Evolutionary conservation across 2,797 vertebrate genomes (phyloP), one percentile per base, ranked within the genome.

Genomic region (Acestrorhynchus altus): DNA sequence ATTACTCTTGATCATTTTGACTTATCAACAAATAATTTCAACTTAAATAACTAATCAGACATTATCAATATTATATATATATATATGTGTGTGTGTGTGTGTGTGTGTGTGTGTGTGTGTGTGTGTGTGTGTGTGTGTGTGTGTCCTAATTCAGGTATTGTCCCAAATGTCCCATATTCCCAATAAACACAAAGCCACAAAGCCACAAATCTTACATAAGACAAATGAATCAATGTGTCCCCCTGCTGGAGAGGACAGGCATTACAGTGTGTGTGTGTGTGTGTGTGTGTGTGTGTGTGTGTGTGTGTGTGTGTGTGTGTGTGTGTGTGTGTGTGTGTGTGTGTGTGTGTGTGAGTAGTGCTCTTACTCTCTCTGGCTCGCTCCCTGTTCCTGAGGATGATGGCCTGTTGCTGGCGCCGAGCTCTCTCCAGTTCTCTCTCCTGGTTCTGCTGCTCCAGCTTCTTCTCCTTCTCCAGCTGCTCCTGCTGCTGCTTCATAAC

Each of bases 401-500:
- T 87, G 84, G 96, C 93, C 74, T 98, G 97, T 79, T 96, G 96
- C 90, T 98, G 97, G 83, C 96, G 91, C 67, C 95, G 95, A 88
- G 96, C 95, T 84, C 95, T 93, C 89, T 99, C 98, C 90, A 96
- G 92, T 88, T 99, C 98, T 89, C 96, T 97, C 89, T 99, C 96
- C 93, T 97, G 96, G 87, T 95, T 95, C 89, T 95, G 97, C 85
- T 97, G 95, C 91, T 98, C 96, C 92, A 97, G 92, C 90, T 97
- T 95, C 79, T 96, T 96, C 83, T 99, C 97, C 92, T 97, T 97
- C 91, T 99, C 97, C 81, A 96, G 92, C 83, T 97, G 93, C 90
- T 99, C 97, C 93, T 99, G 98, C 84, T 96, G 96, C 81, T 99
- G 96, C 89, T 98, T 99, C 94, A 99, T 96, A 86, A 93, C 94